Conservation (phyloP, 2,888 invertebrate genomes). For the Syrista parreyssii region DNA sequence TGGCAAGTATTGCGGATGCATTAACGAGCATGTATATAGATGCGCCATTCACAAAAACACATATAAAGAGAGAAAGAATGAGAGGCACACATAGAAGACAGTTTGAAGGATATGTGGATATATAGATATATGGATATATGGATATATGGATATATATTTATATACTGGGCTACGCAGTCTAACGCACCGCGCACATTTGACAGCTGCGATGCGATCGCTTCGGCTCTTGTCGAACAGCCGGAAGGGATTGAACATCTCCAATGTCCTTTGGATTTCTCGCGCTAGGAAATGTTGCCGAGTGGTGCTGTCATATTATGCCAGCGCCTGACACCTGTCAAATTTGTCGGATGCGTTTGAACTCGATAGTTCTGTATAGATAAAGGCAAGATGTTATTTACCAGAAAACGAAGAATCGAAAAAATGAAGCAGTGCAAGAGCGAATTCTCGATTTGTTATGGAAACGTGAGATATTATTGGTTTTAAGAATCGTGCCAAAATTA, state of each 20-base stretch:
- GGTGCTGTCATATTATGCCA: not conserved
- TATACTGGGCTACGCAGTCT: constrained; percentile 36
- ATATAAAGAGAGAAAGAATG: not conserved
- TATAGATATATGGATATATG: constrained; percentile 35
- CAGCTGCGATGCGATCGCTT: not conserved
- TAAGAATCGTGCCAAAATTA: constrained; percentile 61
- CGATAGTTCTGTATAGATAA: constrained; percentile 15
- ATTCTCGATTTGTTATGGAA: not conserved
- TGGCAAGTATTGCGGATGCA: not conserved
- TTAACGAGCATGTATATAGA: not conserved
- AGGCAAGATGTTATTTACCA: constrained; percentile 23
- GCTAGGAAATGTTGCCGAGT: not conserved
- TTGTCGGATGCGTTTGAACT: not conserved
- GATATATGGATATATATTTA: constrained; percentile 45
- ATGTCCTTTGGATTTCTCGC: not conserved
- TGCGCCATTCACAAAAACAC: not conserved
- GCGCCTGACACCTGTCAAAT: not conserved
- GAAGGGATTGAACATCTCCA: not conserved
- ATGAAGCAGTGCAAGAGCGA: not conserved
- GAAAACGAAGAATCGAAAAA: constrained; percentile 14
- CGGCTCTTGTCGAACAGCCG: not conserved
- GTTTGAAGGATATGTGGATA: constrained; percentile 32
- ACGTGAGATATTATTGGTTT: constrained; percentile 41
- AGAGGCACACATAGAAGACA: not conserved
- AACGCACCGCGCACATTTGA: constrained; percentile 2